Conservation (phyloP, 2,113 vertebrate species). For the Saccopteryx bilineata region DNA sequence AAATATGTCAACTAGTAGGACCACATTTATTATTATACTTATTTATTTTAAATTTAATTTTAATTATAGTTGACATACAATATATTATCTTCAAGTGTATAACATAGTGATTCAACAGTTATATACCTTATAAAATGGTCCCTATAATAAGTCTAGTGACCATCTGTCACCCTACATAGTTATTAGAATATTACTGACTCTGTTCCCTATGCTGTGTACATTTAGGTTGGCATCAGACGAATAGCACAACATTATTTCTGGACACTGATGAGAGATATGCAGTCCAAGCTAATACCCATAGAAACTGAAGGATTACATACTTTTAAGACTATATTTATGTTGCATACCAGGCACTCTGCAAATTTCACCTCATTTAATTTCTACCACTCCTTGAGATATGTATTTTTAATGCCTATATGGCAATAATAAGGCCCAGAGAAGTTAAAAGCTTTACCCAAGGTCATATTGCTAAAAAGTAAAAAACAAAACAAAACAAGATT, state of each 20-base stretch:
- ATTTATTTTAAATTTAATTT: background rate
- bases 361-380: slow-evolving; percentile 58
- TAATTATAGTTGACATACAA: background rate
- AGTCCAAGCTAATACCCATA: background rate
- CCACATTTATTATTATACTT: background rate
- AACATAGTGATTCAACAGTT: background rate
- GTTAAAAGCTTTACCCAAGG: background rate
- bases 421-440: slow-evolving; percentile 10
- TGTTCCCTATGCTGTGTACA: background rate
- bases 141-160: background rate
- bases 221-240: background rate
- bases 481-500: background rate
- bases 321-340: slow-evolving; percentile 1
- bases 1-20: background rate
- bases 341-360: background rate
- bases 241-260: background rate
- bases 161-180: background rate
- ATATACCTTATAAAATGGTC: background rate
- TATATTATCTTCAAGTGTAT: background rate
- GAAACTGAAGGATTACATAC: background rate
- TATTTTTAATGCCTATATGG: background rate
- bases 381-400: background rate
- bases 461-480: background rate
- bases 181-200: background rate
- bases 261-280: background rate